Evolutionary conservation across 2,888 invertebrate genomes (phyloP), one percentile per base, ranked within the genome.

Genomic region (Chelonus formosanus): DNA sequence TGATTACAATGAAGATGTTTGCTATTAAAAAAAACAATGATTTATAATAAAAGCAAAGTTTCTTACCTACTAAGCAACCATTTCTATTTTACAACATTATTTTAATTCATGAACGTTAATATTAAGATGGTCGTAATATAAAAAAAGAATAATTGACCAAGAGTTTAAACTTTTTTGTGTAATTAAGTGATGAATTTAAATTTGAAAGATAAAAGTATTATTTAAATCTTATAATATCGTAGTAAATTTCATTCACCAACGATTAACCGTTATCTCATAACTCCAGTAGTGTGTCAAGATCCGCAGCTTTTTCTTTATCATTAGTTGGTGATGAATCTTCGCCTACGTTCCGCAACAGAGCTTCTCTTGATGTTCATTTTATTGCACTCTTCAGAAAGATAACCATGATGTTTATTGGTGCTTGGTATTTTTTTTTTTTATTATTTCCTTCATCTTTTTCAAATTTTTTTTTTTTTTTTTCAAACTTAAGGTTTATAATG

Each of bases 351-450:
- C 32, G 34, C 56, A 31, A 35, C 48, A 47, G 45, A 53, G 40
- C 36, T 55, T 48, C 20, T 1, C 43, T 47, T 8, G 20, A 45
- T 35, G 36, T 5, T 40, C 44, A n/a, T 63, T 47, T 55, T 35
- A 34, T 10, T 56, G 5, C 31, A 5, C 52, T 20, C 10, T 36
- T 55, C 55, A 53, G 32, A 8, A 7, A 40, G 31, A 31, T 34
- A 43, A 44, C 10, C 47, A 35, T 43, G 54, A 65, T 50, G 54
- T 44, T 47, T 44, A 58, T 58, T 60, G 55, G 43, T 60, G 34
- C 43, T 50, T 65, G 47, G 54, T 57, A 40, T 63, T 50, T 57
- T 4, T 47, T 57, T 4, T 47, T 45, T 48, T 4, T 35, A 5
- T 44, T 43, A 34, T 57, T 34, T n/a, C 32, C 5, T 43, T 64